Percentiles rank a stretch among this genome's conserved stretches.
These are phyloP conservation scores for Parapsyche elsis DNA, from an alignment of 1,140 invertebrate genomes.

Conservation along the genomic window DNA sequence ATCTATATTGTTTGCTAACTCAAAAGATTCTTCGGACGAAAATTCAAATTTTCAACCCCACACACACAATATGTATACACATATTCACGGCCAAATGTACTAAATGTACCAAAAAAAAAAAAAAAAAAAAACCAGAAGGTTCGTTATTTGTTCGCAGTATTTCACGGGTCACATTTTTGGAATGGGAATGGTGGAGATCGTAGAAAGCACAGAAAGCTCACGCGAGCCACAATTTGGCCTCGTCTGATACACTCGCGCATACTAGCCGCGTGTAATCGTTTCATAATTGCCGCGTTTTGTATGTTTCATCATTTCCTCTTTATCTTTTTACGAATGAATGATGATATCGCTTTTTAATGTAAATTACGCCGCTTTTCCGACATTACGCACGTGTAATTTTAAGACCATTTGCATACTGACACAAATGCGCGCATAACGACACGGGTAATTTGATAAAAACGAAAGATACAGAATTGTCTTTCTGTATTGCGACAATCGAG, in stretches of 20 bases:
- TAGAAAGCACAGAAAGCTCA: no score
- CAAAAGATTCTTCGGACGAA: no score
- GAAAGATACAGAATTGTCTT: conserved; percentile 1
- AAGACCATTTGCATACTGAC: conserved; percentile 13
- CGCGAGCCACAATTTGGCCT: no score
- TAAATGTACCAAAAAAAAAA: no score
- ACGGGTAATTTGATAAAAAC: conserved; percentile 13
- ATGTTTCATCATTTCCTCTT: conserved; percentile 20
- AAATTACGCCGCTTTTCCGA: conserved; percentile 15
- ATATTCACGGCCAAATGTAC: no score
- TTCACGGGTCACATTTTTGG: background rate
- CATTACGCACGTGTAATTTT: conserved; percentile 3
- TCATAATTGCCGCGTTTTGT: conserved; percentile 14
- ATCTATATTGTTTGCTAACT: background rate
- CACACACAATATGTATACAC: no score
- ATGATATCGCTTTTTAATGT: conserved; percentile 26
- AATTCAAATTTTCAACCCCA: no score
- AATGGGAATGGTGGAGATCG: background rate
- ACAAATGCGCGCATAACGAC: background rate
- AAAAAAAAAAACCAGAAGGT: no score
- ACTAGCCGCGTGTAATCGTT: conserved; percentile 11
- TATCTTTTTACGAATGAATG: conserved; percentile 18
- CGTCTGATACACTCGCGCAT: background rate
- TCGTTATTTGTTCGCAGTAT: background rate
- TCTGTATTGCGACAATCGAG: no score